These are phyloP conservation scores for Seriola aureovittata DNA, from an alignment of 2,113 vertebrate genomes.

Conservation along the genomic window DNA sequence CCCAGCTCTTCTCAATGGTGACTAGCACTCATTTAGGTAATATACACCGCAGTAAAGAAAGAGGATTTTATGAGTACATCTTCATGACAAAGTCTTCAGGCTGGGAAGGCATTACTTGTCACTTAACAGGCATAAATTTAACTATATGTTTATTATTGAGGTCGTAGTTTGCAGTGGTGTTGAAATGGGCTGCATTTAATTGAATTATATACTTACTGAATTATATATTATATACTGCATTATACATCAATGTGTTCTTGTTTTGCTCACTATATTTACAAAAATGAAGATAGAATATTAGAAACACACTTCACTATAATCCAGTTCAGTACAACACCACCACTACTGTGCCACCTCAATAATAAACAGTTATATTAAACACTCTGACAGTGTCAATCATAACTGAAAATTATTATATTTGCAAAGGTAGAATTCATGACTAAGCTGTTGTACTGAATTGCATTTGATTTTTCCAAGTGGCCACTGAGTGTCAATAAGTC, in stretches of 20 bases:
- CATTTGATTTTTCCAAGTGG: neutral
- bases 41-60: neutral
- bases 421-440: neutral
- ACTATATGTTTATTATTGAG: too few species aligned
- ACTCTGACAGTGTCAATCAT: neutral
- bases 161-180: too few species aligned
- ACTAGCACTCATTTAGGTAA: neutral
- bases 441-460: neutral
- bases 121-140: too few species aligned
- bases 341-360: neutral
- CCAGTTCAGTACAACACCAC: neutral
- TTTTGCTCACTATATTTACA: neutral
- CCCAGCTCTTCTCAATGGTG: slow-evolving; percentile 3
- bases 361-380: neutral
- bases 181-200: too few species aligned
- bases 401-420: neutral
- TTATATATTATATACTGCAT: too few species aligned
- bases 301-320: neutral
- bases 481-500: neutral
- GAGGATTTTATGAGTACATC: too few species aligned
- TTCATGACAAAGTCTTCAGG: too few species aligned
- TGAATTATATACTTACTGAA: too few species aligned
- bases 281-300: neutral
- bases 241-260: neutral
- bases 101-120: too few species aligned